A percentile compares a stretch with the other conserved stretches of the same genome.
phyloP scores from a whole-genome alignment of 2,113 vertebrate species.

The Gobio gobio region DNA sequence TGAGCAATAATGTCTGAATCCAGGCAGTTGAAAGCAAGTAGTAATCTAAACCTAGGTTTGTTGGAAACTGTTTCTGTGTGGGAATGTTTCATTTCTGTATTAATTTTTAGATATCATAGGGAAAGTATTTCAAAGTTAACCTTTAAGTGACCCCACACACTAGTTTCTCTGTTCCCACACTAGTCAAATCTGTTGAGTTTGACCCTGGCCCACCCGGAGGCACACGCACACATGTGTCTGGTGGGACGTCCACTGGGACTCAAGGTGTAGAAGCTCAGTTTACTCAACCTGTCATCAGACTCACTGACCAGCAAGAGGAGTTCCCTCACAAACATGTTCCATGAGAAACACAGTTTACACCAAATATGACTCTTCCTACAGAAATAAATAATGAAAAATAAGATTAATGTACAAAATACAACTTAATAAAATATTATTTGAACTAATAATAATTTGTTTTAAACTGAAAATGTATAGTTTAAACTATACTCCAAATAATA shows the following conservation, averaged over 20 bases:
- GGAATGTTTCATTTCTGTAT: background rate
- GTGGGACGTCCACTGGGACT: conserved; percentile 8
- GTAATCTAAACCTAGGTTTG: background rate
- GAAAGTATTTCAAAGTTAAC: background rate
- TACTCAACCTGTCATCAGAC: background rate
- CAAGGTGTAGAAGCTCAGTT: conserved; percentile 2
- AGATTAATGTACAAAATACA: too few species aligned
- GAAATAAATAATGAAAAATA: background rate
- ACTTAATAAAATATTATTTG: too few species aligned
- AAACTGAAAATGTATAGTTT: too few species aligned
- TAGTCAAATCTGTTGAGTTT: background rate
- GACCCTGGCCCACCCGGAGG: background rate
- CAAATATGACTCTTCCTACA: background rate
- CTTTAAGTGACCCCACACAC: background rate
- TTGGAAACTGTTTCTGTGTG: background rate
- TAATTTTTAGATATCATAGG: background rate
- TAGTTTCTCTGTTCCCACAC: conserved; percentile 28
- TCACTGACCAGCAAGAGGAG: background rate
- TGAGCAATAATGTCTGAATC: background rate
- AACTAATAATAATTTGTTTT: too few species aligned
- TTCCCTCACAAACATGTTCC: background rate
- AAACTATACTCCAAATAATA: too few species aligned
- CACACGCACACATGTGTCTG: conserved; percentile 19
- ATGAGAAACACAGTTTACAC: background rate
- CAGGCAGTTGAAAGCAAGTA: background rate